Conservation (phyloP, 2,888 invertebrate species). For the Sarcophaga rosellei region DNA sequence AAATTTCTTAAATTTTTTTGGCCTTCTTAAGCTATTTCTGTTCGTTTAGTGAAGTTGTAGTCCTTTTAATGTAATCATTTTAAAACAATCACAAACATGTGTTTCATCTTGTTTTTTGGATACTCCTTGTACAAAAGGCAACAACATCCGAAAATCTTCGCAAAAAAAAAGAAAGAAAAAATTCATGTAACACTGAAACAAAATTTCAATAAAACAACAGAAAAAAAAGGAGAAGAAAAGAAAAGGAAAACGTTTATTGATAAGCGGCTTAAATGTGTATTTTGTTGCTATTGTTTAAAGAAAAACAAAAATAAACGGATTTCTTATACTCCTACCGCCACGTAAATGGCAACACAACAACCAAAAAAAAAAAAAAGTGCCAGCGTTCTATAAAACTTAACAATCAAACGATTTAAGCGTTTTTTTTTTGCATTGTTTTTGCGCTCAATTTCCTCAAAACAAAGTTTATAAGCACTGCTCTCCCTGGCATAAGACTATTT, state of each 20-base stretch:
- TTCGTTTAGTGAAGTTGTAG: not conserved
- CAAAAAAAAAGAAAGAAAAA: not conserved
- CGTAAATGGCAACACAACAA: not conserved
- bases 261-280: conserved; percentile 46
- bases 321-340: not conserved
- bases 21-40: too few species aligned
- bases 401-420: conserved; percentile 31
- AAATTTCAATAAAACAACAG: conserved; percentile 25
- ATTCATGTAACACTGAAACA: not conserved
- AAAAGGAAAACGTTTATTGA: conserved; percentile 47
- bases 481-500: conserved; percentile 34
- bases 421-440: not conserved
- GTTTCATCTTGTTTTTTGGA: conserved; percentile 65
- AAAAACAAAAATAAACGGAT: conserved; percentile 24
- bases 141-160: conserved; percentile 10
- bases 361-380: conserved; percentile 33
- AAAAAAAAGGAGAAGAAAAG: not conserved
- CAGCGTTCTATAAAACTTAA: conserved; percentile 42
- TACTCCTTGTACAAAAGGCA: conserved; percentile 45
- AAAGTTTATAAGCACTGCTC: conserved; percentile 18
- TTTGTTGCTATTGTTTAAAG: conserved; percentile 48
- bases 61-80: conserved; percentile 61
- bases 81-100: conserved; percentile 71
- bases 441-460: too few species aligned
- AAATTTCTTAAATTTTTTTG: not conserved